Base-by-base conservation (phyloP, 2,797 vertebrate genomes). In the Cheirogaleus major region DNA sequence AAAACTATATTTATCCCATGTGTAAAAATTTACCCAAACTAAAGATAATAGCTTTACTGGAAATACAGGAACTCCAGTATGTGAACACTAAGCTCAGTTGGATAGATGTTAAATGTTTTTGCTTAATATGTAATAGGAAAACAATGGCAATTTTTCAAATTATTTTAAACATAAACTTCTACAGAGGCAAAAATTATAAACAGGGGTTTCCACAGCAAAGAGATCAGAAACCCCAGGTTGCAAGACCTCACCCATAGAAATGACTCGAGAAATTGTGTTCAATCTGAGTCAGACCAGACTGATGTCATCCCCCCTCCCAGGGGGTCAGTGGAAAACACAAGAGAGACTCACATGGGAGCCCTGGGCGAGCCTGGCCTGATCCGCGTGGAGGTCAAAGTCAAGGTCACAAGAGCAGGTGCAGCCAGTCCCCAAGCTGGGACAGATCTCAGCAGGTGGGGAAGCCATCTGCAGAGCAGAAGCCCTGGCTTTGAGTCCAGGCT, bases 131-230 rank as follows among this genome's bases (percentile, higher is more conserved):
- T 38, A 45, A 9, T 15, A 38, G 61, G 38, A 45, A 96, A 22
- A 75, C 14, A 23, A 52, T 38, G 6, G 32, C 48, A 12, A n/a
- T 20, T 57, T 92, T 57, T 69, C 57, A 30, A 50, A 18, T 65
- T 90, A 72, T 52, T 80, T 52, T 80, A 84, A 91, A 89, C 14
- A 32, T 1, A n/a, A n/a, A 61, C 32, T 82, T 84, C 59, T 76
- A 23, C 15, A 38, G 30, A 84, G 63, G 35, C 75, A 17, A 92
- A 94, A 50, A 6, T 30, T 7, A 15, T 2, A 78, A 15, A 45
- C 18, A 63, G 57, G 25, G 4, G 23, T 52, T 57, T 83, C 48
- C 30, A 7, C 2, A 12, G 55, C 35, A 18, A 27, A 27, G 38
- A 63, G 13, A 13, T 57, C 1, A 4, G 81, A 35, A 52, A 22